Evolutionary conservation across 2,113 vertebrate genomes (phyloP).

Genomic region (Entelurus aequoreus): DNA sequence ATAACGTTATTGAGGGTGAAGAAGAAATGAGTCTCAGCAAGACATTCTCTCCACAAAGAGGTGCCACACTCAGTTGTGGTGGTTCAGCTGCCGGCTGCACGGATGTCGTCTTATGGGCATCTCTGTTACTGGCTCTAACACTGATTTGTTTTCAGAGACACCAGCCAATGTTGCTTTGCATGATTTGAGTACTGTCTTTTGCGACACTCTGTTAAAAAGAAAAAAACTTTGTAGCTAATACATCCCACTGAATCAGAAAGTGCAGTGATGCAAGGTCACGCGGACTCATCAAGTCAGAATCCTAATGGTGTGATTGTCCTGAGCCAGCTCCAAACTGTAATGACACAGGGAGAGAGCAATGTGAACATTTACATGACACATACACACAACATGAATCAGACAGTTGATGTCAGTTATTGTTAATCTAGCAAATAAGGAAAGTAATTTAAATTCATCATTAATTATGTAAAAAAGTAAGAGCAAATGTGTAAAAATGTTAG

Average conservation of each 20-base stretch:
- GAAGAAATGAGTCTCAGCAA: slow-evolving; percentile 46
- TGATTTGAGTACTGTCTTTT: slow-evolving; percentile 19
- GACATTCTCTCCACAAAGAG: slow-evolving; percentile 40
- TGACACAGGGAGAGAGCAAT: slow-evolving; percentile 18
- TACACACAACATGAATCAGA: neutral
- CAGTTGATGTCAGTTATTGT: neutral
- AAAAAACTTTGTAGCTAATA: slow-evolving; percentile 15
- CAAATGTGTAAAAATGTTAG: too few relatives aligned
- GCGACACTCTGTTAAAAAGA: slow-evolving; percentile 8
- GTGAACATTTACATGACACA: neutral
- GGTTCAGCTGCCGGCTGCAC: slow-evolving; percentile 42
- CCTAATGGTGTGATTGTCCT: slow-evolving; percentile 18
- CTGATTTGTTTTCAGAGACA: slow-evolving; percentile 36
- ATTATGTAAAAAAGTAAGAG: too few relatives aligned
- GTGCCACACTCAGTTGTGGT: slow-evolving; percentile 41
- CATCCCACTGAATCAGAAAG: slow-evolving; percentile 15
- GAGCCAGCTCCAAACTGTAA: slow-evolving; percentile 44
- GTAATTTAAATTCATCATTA: neutral
- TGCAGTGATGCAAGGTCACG: slow-evolving; percentile 50
- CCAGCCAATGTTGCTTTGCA: slow-evolving; percentile 20
- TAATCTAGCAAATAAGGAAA: neutral
- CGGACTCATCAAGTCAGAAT: slow-evolving; percentile 17
- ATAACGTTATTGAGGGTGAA: slow-evolving; percentile 23
- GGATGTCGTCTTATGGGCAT: slow-evolving; percentile 48
- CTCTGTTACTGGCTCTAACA: slow-evolving; percentile 36